Conservation (phyloP, 2,797 vertebrate genomes). For the Enteromius treurensis region DNA sequence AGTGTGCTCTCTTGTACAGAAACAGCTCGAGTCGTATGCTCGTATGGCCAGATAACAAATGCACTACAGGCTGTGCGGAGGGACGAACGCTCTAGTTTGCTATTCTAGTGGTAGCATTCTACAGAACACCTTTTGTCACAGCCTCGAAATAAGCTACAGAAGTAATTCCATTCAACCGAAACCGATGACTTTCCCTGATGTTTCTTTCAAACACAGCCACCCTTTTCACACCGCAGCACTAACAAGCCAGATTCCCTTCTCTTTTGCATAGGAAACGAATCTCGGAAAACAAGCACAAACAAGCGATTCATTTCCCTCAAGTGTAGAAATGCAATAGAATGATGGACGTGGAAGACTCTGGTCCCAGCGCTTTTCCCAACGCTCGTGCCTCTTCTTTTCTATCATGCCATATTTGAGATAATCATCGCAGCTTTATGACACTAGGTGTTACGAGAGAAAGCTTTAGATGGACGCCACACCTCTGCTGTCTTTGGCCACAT, state of each 20-base stretch:
- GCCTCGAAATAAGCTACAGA: constrained; percentile 4
- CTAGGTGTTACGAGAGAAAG: constrained; percentile 53
- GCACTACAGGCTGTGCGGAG: background rate
- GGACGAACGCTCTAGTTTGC: background rate
- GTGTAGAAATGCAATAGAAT: constrained; percentile 30
- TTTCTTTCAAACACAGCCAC: background rate
- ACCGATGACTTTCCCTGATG: background rate
- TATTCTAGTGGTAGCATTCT: background rate
- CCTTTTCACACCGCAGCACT: background rate
- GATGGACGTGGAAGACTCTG: background rate
- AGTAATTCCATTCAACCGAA: background rate
- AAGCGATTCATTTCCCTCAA: background rate
- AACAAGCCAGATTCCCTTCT: background rate
- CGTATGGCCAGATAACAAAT: background rate
- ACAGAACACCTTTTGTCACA: constrained; percentile 25
- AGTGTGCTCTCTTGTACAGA: constrained; percentile 5
- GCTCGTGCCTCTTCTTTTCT: constrained; percentile 37
- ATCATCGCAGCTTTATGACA: constrained; percentile 53
- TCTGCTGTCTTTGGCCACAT: constrained; percentile 61
- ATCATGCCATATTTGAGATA: constrained; percentile 40
- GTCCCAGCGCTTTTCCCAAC: background rate
- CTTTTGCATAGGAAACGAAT: background rate
- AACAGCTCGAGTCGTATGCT: background rate
- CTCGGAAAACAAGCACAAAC: constrained; percentile 38
- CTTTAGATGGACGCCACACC: constrained; percentile 58